These are phyloP conservation scores for Apostichopus japonicus DNA, from an alignment of 35 echinoderm and acorn worm species.

Conservation along the genomic window DNA sequence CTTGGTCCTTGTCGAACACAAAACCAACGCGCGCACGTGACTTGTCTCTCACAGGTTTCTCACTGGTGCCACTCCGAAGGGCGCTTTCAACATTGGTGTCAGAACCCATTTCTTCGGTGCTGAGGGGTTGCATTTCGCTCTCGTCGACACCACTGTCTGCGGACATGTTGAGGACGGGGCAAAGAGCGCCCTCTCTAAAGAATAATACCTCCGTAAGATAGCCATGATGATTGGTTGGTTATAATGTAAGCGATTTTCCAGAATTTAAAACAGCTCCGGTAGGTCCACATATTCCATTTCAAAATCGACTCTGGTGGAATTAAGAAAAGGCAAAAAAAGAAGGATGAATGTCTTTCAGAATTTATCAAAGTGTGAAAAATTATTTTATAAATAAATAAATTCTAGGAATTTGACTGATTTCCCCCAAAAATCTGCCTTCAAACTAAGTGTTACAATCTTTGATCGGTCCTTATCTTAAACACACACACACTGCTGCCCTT, in stretches of 20 bases:
- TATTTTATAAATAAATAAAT: too few species aligned
- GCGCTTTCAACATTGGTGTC: constrained; percentile 60
- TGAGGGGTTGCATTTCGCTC: constrained; percentile 91
- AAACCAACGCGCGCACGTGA: constrained; percentile 82
- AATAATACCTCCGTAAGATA: constrained; percentile 38
- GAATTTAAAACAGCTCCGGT: constrained; percentile 16
- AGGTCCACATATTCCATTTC: constrained; percentile 36
- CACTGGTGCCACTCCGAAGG: constrained; percentile 32
- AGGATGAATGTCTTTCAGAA: too few species aligned
- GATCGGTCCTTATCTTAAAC: too few species aligned
- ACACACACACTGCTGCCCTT: too few species aligned
- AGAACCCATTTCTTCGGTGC: constrained; percentile 71
- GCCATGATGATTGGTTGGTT: constrained; percentile 20
- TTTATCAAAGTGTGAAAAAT: too few species aligned
- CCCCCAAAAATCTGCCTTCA: too few species aligned
- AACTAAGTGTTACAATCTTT: too few species aligned
- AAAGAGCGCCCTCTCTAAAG: constrained; percentile 4
- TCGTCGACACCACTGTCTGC: constrained; percentile 83
- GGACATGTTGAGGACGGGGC: constrained; percentile 79
- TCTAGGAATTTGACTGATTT: too few species aligned
- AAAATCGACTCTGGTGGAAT: constrained; percentile 13
- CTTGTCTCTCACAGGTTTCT: constrained; percentile 27
- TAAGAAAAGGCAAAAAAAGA: not conserved
- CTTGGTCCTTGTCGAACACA: constrained; percentile 70
- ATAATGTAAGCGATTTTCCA: not conserved